Evolutionary conservation across 2,113 vertebrate genomes (phyloP).

Genomic region (Callorhinus ursinus): DNA sequence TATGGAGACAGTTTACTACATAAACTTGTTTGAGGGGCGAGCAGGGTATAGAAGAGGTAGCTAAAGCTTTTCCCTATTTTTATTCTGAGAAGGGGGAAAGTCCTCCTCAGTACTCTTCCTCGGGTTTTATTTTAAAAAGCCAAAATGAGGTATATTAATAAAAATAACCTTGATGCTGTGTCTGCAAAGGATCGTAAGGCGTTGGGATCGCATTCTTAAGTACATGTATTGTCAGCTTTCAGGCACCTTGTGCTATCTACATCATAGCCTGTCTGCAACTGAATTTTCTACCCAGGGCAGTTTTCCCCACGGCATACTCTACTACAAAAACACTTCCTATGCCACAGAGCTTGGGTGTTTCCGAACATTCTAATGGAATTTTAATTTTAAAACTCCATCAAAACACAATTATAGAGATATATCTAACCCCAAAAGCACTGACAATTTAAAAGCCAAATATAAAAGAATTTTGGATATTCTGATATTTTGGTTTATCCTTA

Average conservation of each 20-base stretch:
- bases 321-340: slow-evolving; percentile 28
- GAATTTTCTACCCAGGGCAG: slow-evolving; percentile 30
- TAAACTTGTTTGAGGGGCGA: slow-evolving; percentile 58
- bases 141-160: slow-evolving; percentile 51
- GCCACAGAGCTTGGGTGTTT: slow-evolving; percentile 33
- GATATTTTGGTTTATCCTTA: slow-evolving; percentile 54
- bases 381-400: slow-evolving; percentile 67
- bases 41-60: not conserved
- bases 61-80: slow-evolving; percentile 43
- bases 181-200: slow-evolving; percentile 27
- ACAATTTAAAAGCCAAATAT: slow-evolving; percentile 46
- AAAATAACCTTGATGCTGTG: slow-evolving; percentile 56
- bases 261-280: slow-evolving; percentile 10
- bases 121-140: slow-evolving; percentile 48
- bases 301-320: not conserved
- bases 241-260: not conserved
- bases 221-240: not conserved
- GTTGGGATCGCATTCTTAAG: not conserved
- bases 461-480: slow-evolving; percentile 42
- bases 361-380: slow-evolving; percentile 59
- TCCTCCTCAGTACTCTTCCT: not conserved
- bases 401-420: not conserved
- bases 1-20: slow-evolving; percentile 67
- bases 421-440: not conserved
- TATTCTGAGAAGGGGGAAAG: slow-evolving; percentile 12